Percentiles rank a stretch among this genome's conserved stretches.
phyloP scores from a whole-genome alignment of 2,797 vertebrate species.

The Kryptopterus vitreolus region DNA sequence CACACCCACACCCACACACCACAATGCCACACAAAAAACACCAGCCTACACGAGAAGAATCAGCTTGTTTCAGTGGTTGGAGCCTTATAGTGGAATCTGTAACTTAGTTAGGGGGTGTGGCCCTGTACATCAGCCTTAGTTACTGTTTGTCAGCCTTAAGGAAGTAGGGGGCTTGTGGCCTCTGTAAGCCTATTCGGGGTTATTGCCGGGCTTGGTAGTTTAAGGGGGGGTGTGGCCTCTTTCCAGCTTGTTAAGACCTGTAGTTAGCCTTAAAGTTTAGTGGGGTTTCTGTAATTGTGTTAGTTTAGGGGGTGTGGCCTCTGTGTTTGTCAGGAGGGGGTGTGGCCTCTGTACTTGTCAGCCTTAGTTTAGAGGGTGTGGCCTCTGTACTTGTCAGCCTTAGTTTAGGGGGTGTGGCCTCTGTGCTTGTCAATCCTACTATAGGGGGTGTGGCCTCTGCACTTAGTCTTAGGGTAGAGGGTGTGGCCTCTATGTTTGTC shows the following conservation, averaged over 20 bases:
- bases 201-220: too few species aligned
- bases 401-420: background rate
- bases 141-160: background rate
- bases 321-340: background rate
- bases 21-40: too few species aligned
- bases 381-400: background rate
- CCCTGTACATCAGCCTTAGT: too few species aligned
- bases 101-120: background rate
- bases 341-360: background rate
- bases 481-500: background rate
- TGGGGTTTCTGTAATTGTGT: too few species aligned
- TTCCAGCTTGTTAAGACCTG: too few species aligned
- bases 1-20: too few species aligned
- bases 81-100: too few species aligned
- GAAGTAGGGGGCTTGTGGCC: background rate
- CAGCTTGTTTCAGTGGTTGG: too few species aligned
- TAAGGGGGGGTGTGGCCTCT: background rate
- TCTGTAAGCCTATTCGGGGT: too few species aligned
- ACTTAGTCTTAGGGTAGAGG: background rate
- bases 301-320: background rate
- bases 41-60: too few species aligned
- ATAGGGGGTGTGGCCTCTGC: background rate
- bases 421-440: background rate
- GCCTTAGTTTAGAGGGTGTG: background rate
- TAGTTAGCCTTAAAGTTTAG: too few species aligned